Percentiles rank a stretch among this genome's conserved stretches.
These are phyloP conservation scores for Cardiocondyla obscurior DNA, from an alignment of 1,140 invertebrate genomes.

Conservation along the genomic window DNA sequence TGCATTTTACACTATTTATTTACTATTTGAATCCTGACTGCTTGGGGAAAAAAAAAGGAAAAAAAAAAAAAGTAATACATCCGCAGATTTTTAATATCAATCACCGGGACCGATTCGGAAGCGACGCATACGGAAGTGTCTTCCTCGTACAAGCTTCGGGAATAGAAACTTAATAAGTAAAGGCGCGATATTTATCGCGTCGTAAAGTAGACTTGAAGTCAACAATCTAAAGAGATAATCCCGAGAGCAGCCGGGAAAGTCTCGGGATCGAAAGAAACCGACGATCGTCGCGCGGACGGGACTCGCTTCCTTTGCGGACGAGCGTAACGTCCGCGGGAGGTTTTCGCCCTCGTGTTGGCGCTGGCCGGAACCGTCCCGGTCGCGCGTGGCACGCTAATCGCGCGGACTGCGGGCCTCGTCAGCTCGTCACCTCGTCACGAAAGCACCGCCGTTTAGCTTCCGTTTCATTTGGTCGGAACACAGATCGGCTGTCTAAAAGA, in stretches of 20 bases:
- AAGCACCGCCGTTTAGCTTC: slow-evolving; percentile 77
- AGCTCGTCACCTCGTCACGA: slow-evolving; percentile 78
- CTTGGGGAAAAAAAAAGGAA: too few species aligned
- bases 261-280: too few species aligned
- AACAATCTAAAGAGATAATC: background rate
- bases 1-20: slow-evolving; percentile 54
- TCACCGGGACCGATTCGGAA: background rate
- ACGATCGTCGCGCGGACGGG: too few species aligned
- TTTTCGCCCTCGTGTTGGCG: background rate
- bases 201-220: background rate
- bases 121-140: background rate
- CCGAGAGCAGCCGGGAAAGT: too few species aligned
- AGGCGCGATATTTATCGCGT: background rate
- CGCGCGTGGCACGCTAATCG: slow-evolving; percentile 49
- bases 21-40: slow-evolving; percentile 52
- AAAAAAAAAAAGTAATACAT: slow-evolving; percentile 52
- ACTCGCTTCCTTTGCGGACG: too few species aligned
- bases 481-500: slow-evolving; percentile 84
- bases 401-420: slow-evolving; percentile 36
- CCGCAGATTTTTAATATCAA: slow-evolving; percentile 37
- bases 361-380: slow-evolving; percentile 6
- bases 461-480: slow-evolving; percentile 83
- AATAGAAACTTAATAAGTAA: background rate
- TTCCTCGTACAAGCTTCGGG: background rate
- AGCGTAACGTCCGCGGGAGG: background rate